Base-by-base conservation (phyloP, 2,113 vertebrate genomes). In the Rhynchopsitta pachyrhyncha region DNA sequence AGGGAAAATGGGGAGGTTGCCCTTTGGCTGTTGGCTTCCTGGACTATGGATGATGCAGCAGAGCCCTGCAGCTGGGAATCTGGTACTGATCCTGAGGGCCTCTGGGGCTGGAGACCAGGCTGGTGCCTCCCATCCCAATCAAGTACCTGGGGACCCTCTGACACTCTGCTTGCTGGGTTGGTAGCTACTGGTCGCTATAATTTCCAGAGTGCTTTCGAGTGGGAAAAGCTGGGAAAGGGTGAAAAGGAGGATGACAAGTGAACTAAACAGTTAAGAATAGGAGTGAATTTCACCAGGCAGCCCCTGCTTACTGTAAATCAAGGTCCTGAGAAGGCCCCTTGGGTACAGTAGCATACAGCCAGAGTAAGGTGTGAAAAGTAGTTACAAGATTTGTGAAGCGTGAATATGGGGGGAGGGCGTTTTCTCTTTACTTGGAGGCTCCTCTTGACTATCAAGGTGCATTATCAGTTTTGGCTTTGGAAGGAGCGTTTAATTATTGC, bases 131-230 rank as follows among this genome's bases (percentile, higher is more conserved):
- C 25, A 17, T 37, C 28, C 19, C 62, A 42, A n/a, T 52, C 35
- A 57, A n/a, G 29, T 1, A 1, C 10, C 3, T 4, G 2, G 33
- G 49, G 15, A 62, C 63, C 23, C 50, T 57, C 53, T 44, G 37
- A 20, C 27, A 31, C 13, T 1, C 23, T 1, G 1, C 28, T 46
- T 20, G 35, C 35, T 0, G 1, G 17, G 74, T 29, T 62, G 79
- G 9, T 50, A 6, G 41, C 44, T 71, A 23, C 50, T n/a, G 55
- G 15, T 41, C 0, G 3, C 41, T 60, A 0, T 0, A 20, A 13
- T 60, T 78, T 60, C 41, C 31, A 42, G 75, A 33, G 67, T 33
- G 33, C 42, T 82, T 82, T 27, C 11, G 29, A 70, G 68, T 39
- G 47, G 70, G 13, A 81, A 49, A 66, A 77, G 53, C 22, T 80